Base-by-base conservation (phyloP, 2,888 invertebrate genomes). In the Lampropteryx suffumata region DNA sequence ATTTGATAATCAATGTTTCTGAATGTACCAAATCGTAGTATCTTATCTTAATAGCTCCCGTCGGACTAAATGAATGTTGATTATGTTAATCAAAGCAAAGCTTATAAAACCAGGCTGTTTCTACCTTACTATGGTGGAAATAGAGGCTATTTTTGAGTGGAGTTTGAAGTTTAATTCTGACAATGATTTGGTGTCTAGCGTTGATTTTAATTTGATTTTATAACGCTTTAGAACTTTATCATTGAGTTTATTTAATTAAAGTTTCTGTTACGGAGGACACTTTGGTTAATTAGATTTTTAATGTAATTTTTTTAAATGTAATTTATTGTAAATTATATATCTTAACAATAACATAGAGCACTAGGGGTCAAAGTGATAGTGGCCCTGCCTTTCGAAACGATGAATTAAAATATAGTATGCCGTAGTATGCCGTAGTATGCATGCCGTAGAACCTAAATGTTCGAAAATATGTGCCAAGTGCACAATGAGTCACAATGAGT, bases 201-300 rank as follows among this genome's bases (percentile, higher is more conserved):
- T 43, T 54, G 59, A 54, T 56, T 56, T 56, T 50, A 58, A 58
- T 58, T 57, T 40, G 50, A 51, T 56, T 58, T 57, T 54, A 61
- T 52, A 41, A 39, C 37, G 51, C 54, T 52, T 53, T 53, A 58
- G 61, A 50, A 56, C 56, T 58, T 29, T 50, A 48, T 52, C 54
- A 55, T 42, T 21, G 21, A 34, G 50, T 54, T 51, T 51, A 52
- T 56, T 58, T 58, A 44, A 61, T 61, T 58, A 49, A 51, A 60
- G 50, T 57, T 56, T 45, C 40, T 42, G 29, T 26, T 39, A 51
- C 28, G 42, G 37, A n/a, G 11, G 17, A 11, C 41, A 33, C 32
- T 51, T 41, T 32, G 41, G 41, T 24, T 8, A 33, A 42, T 28
- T 40, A 7, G 37, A 41, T 32, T 46, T 9, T 26, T n/a, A 36